Conservation (phyloP, 2,113 vertebrate species). For the Oophaga pumilio region DNA sequence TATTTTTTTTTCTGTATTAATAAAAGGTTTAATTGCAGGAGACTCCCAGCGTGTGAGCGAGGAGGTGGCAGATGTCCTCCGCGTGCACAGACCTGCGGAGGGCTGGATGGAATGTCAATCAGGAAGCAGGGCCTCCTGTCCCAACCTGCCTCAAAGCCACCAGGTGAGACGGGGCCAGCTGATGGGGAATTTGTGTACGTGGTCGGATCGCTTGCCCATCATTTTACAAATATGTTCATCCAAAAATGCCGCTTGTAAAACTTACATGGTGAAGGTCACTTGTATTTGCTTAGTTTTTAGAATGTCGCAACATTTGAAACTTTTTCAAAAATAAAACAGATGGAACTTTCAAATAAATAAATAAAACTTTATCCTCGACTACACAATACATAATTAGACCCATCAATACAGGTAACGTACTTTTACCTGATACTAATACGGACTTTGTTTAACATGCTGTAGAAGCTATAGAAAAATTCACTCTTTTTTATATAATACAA, state of each 20-base stretch:
- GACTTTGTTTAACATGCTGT: too few relatives aligned
- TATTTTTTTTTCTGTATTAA: neutral
- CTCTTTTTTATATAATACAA: neutral
- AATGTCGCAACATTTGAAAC: too few relatives aligned
- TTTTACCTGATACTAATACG: too few relatives aligned
- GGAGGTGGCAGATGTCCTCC: slow-evolving; percentile 29
- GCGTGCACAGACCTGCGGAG: slow-evolving; percentile 32
- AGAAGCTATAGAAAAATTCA: too few relatives aligned
- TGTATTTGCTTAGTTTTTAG: neutral
- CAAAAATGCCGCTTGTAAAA: neutral
- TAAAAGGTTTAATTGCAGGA: neutral
- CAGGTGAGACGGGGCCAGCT: neutral
- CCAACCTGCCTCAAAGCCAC: slow-evolving; percentile 21
- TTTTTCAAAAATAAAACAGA: neutral
- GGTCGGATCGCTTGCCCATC: too few relatives aligned
- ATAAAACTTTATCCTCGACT: neutral
- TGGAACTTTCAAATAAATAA: neutral
- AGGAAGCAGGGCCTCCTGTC: slow-evolving; percentile 7
- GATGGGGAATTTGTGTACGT: too few relatives aligned
- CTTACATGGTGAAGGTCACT: neutral
- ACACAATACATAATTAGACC: neutral
- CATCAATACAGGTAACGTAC: neutral
- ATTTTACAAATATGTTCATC: neutral
- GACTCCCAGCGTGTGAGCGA: slow-evolving; percentile 15
- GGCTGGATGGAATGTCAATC: slow-evolving; percentile 37